Conservation (phyloP, 1,140 invertebrate species). For the Drosophila nigrodunni region DNA sequence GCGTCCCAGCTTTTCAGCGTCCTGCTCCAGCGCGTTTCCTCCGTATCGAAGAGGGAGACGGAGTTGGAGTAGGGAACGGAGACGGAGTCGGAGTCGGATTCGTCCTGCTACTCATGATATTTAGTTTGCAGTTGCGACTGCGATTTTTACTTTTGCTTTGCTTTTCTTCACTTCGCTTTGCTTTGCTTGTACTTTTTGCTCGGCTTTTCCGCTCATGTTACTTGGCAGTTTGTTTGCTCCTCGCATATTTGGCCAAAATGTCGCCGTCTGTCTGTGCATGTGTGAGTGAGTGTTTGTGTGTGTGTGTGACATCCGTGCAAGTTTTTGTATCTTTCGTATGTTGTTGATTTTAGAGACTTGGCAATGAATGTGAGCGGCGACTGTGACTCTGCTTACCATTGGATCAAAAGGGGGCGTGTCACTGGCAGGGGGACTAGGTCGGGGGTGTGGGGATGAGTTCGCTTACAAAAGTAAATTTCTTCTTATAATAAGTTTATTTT, state of each 20-base stretch:
- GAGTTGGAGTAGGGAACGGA: no score
- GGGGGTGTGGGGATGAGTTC: slow-evolving; percentile 5
- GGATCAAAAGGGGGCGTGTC: not conserved
- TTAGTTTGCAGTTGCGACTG: slow-evolving; percentile 82
- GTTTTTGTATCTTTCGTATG: slow-evolving; percentile 80
- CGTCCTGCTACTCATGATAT: slow-evolving; percentile 56
- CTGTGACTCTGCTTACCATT: slow-evolving; percentile 3
- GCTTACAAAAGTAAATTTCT: slow-evolving; percentile 75
- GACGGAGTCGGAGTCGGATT: not conserved
- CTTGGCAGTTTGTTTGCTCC: slow-evolving; percentile 46
- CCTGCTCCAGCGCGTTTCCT: slow-evolving; percentile 35
- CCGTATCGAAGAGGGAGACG: no score
- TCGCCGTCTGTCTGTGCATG: slow-evolving; percentile 53
- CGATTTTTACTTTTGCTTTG: slow-evolving; percentile 73
- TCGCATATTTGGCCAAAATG: slow-evolving; percentile 74
- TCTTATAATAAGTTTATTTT: slow-evolving; percentile 84
- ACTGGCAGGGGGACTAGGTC: not conserved
- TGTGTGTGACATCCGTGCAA: slow-evolving; percentile 66
- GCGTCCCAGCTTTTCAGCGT: slow-evolving; percentile 41
- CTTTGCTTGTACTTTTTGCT: slow-evolving; percentile 52
- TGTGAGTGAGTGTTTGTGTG: slow-evolving; percentile 19
- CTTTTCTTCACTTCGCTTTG: slow-evolving; percentile 45
- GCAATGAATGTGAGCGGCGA: slow-evolving; percentile 56
- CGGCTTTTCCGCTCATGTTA: slow-evolving; percentile 54
- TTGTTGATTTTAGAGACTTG: slow-evolving; percentile 82